A percentile compares a stretch with the other conserved stretches of the same genome.
These are phyloP conservation scores for Chymomyza fuscimana DNA, from an alignment of 2,888 invertebrate genomes.

Conservation along the genomic window DNA sequence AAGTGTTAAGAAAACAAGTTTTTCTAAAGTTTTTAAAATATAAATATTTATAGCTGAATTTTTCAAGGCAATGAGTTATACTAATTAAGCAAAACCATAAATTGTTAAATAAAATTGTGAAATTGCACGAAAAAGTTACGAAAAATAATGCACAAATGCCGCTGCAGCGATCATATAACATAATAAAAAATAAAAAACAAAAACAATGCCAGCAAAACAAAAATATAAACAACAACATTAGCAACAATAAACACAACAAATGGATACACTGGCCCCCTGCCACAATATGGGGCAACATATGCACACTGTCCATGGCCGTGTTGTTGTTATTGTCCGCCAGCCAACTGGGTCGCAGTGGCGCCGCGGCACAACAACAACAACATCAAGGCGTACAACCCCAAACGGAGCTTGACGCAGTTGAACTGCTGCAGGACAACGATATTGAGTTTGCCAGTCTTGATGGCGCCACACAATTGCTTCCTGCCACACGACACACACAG, in stretches of 20 bases:
- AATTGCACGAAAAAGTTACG: slow-evolving; percentile 21
- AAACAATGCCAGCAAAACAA: neutral
- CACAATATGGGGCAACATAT: slow-evolving; percentile 56
- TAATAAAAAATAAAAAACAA: slow-evolving; percentile 35
- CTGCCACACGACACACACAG: slow-evolving; percentile 57
- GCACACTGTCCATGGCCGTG: slow-evolving; percentile 34
- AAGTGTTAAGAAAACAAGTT: slow-evolving; percentile 4
- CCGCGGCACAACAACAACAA: slow-evolving; percentile 41
- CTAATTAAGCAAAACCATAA: slow-evolving; percentile 1
- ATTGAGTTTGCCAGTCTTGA: slow-evolving; percentile 75
- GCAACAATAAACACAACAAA: slow-evolving; percentile 11
- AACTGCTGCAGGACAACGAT: slow-evolving; percentile 63
- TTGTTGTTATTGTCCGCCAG: slow-evolving; percentile 47
- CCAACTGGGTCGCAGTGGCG: slow-evolving; percentile 59
- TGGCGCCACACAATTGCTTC: slow-evolving; percentile 70
- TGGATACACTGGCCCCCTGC: slow-evolving; percentile 30
- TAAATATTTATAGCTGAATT: neutral
- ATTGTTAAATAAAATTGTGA: slow-evolving; percentile 27
- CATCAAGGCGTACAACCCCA: slow-evolving; percentile 11
- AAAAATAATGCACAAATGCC: slow-evolving; percentile 73
- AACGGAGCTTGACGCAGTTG: slow-evolving; percentile 49
- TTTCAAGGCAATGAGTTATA: neutral
- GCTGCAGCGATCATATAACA: slow-evolving; percentile 54
- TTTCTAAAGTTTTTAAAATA: neutral
- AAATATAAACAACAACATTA: slow-evolving; percentile 9